These are phyloP conservation scores for Pseudopipra pipra DNA, from an alignment of 2,113 vertebrate genomes.

Conservation along the genomic window DNA sequence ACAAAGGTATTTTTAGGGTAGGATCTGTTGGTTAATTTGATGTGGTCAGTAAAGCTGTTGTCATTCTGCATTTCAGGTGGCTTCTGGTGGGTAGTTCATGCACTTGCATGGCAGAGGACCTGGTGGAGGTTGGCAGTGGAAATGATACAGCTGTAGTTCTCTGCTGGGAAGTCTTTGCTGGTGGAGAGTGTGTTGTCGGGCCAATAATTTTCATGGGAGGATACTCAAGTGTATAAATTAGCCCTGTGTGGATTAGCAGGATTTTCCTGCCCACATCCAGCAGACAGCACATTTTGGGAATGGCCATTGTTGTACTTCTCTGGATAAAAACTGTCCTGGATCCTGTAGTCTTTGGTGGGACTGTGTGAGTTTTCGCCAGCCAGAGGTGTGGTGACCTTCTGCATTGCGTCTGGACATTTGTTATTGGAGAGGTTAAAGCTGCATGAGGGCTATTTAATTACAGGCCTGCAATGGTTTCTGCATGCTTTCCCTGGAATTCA, in stretches of 20 bases:
- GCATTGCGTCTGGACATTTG: background rate
- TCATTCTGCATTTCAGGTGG: background rate
- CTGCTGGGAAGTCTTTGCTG: background rate
- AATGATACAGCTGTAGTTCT: background rate
- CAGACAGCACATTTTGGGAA: background rate
- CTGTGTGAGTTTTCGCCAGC: background rate
- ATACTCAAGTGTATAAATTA: background rate
- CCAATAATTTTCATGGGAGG: background rate
- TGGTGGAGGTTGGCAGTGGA: background rate
- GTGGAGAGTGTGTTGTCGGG: accelerated
- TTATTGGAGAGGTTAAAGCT: background rate
- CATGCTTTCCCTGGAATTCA: constrained; percentile 29
- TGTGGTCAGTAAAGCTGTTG: background rate
- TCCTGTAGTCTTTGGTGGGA: background rate
- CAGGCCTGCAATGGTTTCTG: constrained; percentile 10
- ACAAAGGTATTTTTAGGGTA: background rate
- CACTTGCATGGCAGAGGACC: background rate
- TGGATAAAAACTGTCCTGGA: background rate
- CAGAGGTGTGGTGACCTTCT: background rate
- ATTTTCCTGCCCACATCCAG: background rate
- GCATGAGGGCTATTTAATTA: constrained; percentile 27
- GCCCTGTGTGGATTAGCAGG: background rate
- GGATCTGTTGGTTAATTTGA: background rate
- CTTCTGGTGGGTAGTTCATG: background rate
- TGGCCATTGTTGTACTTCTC: background rate